A percentile compares a stretch with the other conserved stretches of the same genome.
These are phyloP conservation scores for Itoplectis maculator DNA, from an alignment of 2,888 invertebrate genomes.

Conservation along the genomic window DNA sequence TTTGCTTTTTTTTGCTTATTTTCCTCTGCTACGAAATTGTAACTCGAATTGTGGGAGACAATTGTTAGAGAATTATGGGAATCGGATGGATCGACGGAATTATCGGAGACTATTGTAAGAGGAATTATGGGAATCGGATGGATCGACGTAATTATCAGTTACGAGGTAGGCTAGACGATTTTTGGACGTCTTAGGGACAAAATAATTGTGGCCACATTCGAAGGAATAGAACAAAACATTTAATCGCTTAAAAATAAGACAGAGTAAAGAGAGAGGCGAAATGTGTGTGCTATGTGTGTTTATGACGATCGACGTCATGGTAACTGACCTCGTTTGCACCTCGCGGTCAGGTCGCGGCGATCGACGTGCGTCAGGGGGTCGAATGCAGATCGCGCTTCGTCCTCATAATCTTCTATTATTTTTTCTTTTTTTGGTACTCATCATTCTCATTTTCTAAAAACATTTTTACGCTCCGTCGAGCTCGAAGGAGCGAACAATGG, in stretches of 20 bases:
- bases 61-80: too few species aligned
- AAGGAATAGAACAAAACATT: too few species aligned
- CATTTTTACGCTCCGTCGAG: too few species aligned
- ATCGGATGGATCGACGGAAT: background rate
- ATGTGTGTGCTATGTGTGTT: slow-evolving; percentile 1
- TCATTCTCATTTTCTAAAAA: background rate
- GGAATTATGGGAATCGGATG: too few species aligned
- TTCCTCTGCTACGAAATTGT: too few species aligned
- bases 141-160: too few species aligned
- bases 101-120: too few species aligned
- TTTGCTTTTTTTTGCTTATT: too few species aligned
- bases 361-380: slow-evolving; percentile 64
- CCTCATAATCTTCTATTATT: slow-evolving; percentile 34
- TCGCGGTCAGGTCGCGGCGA: slow-evolving; percentile 68
- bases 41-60: too few species aligned
- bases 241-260: too few species aligned
- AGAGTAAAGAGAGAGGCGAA: background rate
- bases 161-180: too few species aligned
- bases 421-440: background rate
- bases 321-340: slow-evolving; percentile 70
- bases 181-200: too few species aligned
- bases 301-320: slow-evolving; percentile 57
- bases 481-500: background rate
- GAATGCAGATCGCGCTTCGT: slow-evolving; percentile 65
- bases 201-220: background rate